Evolutionary conservation across 2,113 vertebrate species (phyloP), one percentile per base, ranked within the genome.

Genomic region (Hemiscyllium ocellatum): DNA sequence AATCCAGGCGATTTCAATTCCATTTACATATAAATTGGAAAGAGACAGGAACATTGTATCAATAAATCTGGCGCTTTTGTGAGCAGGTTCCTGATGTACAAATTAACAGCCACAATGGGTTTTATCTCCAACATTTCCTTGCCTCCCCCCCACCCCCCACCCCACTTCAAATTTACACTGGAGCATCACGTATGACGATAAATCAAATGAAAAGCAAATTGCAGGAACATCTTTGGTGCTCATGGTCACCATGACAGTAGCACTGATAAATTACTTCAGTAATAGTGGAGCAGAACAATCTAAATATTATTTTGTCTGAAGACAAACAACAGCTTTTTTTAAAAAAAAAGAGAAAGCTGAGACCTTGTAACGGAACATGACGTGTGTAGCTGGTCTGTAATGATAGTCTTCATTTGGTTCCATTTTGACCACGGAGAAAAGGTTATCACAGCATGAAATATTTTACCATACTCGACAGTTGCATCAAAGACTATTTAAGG

Each of bases 21-120:
- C 69, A 95, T 95, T 95, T 95, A 52, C 94, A 95, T 95, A 95
- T 95, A 95, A 95, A 95, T 95, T 95, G 94, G 94, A 95, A 95
- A 76, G 94, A 52, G 26, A 33, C 94, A 52, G 47, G 69, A 52
- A 72, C 22, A 33, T 72, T 95, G 68, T 95, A 95, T 95, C 94
- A 72, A 52, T 95, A 72, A 95, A 95, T 95, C 94, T 95, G 69
- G 47, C 50, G 94, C 47, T 95, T 95, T 95, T 72, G 94, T 24
- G 2, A 47, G 69, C 94, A 52, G 94, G 94, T 95, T 95, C 69
- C 94, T 95, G 68, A 70, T 72, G 94, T n/a, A 95, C 69, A 50
- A 70, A 72, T 95, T 72, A 95, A 76, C 52, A 72, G 94, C 69
- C 47, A 70, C 66, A 72, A 52, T 33, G 68, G 6, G 24, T 70